Evolutionary conservation across 2,888 invertebrate genomes (phyloP), one percentile per base, ranked within the genome.

Genomic region (Anodontia alba): DNA sequence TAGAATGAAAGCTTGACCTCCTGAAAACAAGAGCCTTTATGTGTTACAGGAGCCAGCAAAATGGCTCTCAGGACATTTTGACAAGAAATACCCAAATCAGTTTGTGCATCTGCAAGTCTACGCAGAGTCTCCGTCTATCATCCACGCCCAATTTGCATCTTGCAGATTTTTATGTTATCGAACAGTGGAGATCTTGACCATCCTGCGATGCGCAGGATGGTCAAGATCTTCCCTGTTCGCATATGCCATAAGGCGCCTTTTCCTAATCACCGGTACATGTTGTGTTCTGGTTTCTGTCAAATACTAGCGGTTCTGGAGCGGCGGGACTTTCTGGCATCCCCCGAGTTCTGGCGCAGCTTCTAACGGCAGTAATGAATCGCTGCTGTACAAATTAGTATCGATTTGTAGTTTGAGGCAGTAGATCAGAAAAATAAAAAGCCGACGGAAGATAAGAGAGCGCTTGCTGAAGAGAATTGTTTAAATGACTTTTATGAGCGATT

Each of bases 1-100:
- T 89, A 84, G 88, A 90, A 89, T 85, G 89, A 88, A 83, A 83
- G 88, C 87, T 80, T 87, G 89, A 87, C 89, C 89, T 82, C 74
- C 68, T 80, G 86, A 87, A 89, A 90, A 89, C 88, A 86, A 88
- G 89, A 89, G 85, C 87, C 83, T 79, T 77, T 76, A 76, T 78
- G 78, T 54, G 38, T 5, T 5, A 38, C 38, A 5, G 38, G 12
- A 38, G 5, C 38, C 38, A 5, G 12, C 38, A 38, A 38, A 38
- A 38, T 8, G n/a, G n/a, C n/a, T n/a, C n/a, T n/a, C n/a, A n/a
- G n/a, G n/a, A n/a, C n/a, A n/a, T n/a, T n/a, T n/a, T n/a, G n/a
- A n/a, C n/a, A n/a, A n/a, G n/a, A n/a, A n/a, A n/a, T n/a, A n/a
- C n/a, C n/a, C n/a, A n/a, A n/a, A n/a, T n/a, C n/a, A n/a, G n/a